Evolutionary conservation across 2,113 vertebrate species (phyloP).

Genomic region (Cottus gobio): DNA sequence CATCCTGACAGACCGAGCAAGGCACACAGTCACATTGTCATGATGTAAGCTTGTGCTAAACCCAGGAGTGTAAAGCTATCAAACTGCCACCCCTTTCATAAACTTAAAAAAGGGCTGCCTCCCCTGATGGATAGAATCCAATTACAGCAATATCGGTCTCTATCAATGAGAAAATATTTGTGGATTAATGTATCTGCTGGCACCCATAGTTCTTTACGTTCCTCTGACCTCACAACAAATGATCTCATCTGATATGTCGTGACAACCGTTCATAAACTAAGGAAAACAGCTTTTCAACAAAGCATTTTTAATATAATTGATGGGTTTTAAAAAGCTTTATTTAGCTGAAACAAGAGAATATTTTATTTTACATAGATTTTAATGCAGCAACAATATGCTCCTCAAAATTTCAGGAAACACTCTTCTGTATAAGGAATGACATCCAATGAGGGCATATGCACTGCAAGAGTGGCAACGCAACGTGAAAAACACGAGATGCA

Average conservation of each 20-base stretch:
- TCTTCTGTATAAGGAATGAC: background rate
- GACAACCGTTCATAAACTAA: background rate
- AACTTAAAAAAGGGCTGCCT: slow-evolving; percentile 33
- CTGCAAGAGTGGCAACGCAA: background rate
- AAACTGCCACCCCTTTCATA: slow-evolving; percentile 36
- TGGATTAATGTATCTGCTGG: background rate
- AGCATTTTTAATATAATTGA: background rate
- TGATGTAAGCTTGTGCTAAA: slow-evolving; percentile 37
- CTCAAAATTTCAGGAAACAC: background rate
- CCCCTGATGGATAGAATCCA: background rate
- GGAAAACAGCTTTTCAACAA: background rate
- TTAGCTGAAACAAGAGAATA: background rate
- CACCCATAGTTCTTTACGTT: background rate
- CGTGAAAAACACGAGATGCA: slow-evolving; percentile 17
- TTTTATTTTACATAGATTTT: background rate
- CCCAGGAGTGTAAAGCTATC: slow-evolving; percentile 22
- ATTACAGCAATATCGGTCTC: background rate
- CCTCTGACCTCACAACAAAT: background rate
- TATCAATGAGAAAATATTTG: background rate
- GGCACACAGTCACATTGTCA: slow-evolving; percentile 24
- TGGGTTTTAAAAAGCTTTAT: background rate
- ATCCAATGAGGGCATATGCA: background rate
- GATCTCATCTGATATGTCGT: background rate
- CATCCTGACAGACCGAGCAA: slow-evolving; percentile 56
- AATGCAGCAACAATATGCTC: background rate